Evolutionary conservation across 2,113 vertebrate species (phyloP).

Genomic region (Helogale parvula): DNA sequence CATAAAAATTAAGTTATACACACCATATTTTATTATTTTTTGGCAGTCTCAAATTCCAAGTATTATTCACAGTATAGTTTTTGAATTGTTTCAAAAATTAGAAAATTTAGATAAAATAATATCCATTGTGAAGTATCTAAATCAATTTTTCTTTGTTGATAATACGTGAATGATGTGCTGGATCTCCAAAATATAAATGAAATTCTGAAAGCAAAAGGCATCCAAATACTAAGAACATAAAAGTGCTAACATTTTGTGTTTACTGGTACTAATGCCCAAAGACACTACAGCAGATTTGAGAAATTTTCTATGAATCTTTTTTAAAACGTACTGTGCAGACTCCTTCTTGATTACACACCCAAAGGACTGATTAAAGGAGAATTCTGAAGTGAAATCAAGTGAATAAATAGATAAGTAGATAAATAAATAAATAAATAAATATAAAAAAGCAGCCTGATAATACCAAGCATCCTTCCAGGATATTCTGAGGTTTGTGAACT

Average conservation of each 20-base stretch:
- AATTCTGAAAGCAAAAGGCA: not conserved
- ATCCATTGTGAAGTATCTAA: not conserved
- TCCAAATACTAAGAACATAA: not conserved
- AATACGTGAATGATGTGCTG: not conserved
- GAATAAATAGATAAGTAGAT: not conserved
- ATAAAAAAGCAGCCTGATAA: not conserved
- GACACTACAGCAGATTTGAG: not conserved
- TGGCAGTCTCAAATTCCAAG: not conserved
- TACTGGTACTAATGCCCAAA: not conserved
- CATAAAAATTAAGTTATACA: not conserved
- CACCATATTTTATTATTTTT: not conserved
- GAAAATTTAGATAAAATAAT: conserved; percentile 9
- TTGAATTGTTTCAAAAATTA: not conserved
- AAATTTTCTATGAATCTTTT: not conserved
- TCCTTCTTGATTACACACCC: not conserved
- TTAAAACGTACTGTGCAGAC: not conserved
- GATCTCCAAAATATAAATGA: not conserved
- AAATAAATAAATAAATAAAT: not conserved
- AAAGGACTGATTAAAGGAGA: not conserved
- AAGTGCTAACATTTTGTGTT: not conserved
- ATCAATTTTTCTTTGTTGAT: not conserved
- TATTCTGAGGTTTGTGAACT: not conserved
- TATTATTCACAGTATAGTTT: not conserved
- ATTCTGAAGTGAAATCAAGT: not conserved
- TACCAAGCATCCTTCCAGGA: not conserved